Conservation (phyloP, 2,888 invertebrate species). For the Rotaria socialis region DNA sequence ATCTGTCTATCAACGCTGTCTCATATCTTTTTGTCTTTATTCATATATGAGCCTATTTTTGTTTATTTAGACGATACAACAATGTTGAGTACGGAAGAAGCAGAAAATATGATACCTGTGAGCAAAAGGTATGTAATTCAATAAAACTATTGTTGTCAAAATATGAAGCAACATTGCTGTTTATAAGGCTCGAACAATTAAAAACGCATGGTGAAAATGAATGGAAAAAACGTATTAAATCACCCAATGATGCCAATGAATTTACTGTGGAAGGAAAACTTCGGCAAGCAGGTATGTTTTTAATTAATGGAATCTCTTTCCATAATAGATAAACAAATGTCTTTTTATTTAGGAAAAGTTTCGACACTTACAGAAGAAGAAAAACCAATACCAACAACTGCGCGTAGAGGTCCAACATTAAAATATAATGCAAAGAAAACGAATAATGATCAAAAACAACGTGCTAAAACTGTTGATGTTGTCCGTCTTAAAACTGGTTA, state of each 20-base stretch:
- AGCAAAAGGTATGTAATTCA: slow-evolving; percentile 2
- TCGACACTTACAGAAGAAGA: neutral
- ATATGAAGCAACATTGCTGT: neutral
- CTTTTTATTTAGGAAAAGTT: neutral
- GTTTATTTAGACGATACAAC: neutral
- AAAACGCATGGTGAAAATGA: slow-evolving; percentile 8
- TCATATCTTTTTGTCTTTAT: neutral
- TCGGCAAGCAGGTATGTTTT: neutral
- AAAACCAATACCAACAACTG: neutral
- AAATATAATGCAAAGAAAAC: neutral
- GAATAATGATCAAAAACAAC: neutral
- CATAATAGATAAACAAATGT: no score
- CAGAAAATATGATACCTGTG: neutral
- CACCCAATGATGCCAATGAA: neutral
- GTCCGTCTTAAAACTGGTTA: neutral
- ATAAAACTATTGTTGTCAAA: neutral
- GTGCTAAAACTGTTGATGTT: slow-evolving; percentile 1
- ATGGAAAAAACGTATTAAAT: slow-evolving; percentile 26
- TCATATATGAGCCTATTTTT: neutral
- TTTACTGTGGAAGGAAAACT: slow-evolving; percentile 14
- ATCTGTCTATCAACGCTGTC: neutral
- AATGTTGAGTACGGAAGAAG: neutral
- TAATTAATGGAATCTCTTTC: no score
- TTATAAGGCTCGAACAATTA: slow-evolving; percentile 1
- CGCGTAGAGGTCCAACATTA: neutral